Conservation (phyloP, 2,113 vertebrate genomes). For the Otis tarda region DNA sequence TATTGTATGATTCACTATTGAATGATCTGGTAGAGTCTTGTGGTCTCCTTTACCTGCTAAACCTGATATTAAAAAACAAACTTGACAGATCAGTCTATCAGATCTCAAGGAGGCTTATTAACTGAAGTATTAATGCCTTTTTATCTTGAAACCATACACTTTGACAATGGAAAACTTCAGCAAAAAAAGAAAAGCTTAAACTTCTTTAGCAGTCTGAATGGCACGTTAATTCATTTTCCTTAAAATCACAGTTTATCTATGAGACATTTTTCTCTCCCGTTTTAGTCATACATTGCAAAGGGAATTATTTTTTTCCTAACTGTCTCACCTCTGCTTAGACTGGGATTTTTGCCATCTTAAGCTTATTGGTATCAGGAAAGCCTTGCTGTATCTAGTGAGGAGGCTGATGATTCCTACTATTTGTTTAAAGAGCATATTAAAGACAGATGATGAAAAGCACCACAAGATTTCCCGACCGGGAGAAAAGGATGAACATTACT, state of each 20-base stretch:
- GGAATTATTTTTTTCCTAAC: background rate
- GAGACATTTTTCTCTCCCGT: background rate
- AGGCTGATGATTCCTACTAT: background rate
- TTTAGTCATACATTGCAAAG: background rate
- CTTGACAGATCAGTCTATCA: background rate
- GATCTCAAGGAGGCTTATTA: background rate
- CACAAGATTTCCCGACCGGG: background rate
- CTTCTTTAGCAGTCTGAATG: background rate
- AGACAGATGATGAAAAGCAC: slow-evolving; percentile 25
- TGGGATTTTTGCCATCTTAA: background rate
- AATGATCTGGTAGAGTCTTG: background rate
- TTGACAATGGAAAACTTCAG: background rate
- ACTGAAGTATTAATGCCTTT: background rate
- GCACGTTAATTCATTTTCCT: background rate
- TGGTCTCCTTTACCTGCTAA: background rate
- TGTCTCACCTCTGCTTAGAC: background rate
- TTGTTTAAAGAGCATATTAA: slow-evolving; percentile 10
- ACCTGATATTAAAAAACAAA: background rate
- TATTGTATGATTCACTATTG: background rate
- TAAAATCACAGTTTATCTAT: background rate
- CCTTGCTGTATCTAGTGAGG: background rate
- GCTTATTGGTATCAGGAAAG: background rate
- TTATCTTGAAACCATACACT: background rate
- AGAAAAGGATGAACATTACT: background rate
- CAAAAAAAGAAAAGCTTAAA: background rate